Evolutionary conservation across 1,140 invertebrate genomes (phyloP).

Genomic region (Leptopilina boulardi): DNA sequence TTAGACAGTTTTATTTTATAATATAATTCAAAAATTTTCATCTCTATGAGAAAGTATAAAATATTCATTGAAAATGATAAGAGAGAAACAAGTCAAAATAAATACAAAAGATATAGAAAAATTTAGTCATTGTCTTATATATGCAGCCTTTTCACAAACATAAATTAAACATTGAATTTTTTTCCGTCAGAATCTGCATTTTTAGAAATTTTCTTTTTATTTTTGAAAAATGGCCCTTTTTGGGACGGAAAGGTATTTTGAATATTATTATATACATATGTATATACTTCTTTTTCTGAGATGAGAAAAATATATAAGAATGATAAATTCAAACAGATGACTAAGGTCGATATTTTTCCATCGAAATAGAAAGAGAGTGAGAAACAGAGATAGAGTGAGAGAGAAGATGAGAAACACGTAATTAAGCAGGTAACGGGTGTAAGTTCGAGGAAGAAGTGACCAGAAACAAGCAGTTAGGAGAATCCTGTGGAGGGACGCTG

Average conservation of each 20-base stretch:
- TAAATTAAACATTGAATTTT: too few relatives aligned
- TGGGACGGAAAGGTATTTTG: neutral
- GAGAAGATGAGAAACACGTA: conserved; percentile 45
- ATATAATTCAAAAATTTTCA: too few relatives aligned
- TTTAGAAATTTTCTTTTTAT: neutral
- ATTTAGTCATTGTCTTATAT: too few relatives aligned
- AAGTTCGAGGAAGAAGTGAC: conserved; percentile 49
- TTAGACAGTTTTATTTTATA: too few relatives aligned
- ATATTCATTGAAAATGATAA: too few relatives aligned
- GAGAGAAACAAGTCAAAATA: too few relatives aligned
- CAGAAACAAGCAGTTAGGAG: conserved; percentile 33
- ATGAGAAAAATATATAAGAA: neutral
- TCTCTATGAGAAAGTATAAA: too few relatives aligned
- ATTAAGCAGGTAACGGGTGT: conserved; percentile 52
- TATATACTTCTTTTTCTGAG: neutral
- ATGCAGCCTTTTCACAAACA: too few relatives aligned
- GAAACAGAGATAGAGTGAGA: conserved; percentile 33
- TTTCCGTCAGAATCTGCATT: neutral
- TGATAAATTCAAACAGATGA: conserved; percentile 1
- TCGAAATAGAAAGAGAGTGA: conserved; percentile 36
- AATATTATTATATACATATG: neutral
- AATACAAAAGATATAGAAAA: too few relatives aligned
- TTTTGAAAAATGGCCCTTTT: neutral
- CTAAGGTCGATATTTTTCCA: conserved; percentile 27
- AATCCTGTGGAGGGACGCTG: conserved; percentile 39